A percentile compares a stretch with the other conserved stretches of the same genome.
phyloP scores from a whole-genome alignment of 2,888 invertebrate species.

The Yponomeuta sedellus region DNA sequence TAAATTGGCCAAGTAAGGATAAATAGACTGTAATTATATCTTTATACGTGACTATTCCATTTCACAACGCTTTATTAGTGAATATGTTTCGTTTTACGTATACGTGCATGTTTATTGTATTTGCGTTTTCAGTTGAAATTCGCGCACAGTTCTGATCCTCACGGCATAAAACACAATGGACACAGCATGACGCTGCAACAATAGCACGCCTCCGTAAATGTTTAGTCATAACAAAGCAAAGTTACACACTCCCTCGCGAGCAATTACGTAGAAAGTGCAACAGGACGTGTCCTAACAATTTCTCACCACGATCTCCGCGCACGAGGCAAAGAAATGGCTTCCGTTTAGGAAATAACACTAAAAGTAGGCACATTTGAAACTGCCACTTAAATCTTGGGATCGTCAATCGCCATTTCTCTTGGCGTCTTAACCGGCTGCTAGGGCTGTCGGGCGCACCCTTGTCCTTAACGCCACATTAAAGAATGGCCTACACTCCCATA shows the following conservation, averaged over 20 bases:
- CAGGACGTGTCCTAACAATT: background rate
- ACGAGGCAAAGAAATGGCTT: conserved; percentile 70
- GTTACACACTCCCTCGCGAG: background rate
- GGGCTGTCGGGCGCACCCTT: conserved; percentile 41
- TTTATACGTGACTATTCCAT: conserved; percentile 9
- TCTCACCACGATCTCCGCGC: conserved; percentile 49
- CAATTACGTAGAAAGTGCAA: conserved; percentile 9
- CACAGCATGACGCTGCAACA: background rate
- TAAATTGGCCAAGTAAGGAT: no score
- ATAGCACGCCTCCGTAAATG: background rate
- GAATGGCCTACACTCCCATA: conserved; percentile 40
- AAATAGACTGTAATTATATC: no score
- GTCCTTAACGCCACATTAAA: conserved; percentile 51
- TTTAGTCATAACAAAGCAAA: background rate
- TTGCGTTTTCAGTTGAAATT: background rate
- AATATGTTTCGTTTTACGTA: background rate
- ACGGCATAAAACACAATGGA: background rate
- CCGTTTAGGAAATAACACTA: conserved; percentile 74
- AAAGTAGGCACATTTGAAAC: conserved; percentile 74
- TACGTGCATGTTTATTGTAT: background rate
- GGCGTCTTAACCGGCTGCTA: conserved; percentile 51
- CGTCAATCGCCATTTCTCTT: conserved; percentile 71
- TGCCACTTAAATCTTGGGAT: conserved; percentile 74
- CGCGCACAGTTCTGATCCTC: background rate
- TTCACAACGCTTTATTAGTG: background rate